These are phyloP conservation scores for Drosophila subquinaria DNA, from an alignment of 2,888 invertebrate genomes.

Conservation along the genomic window DNA sequence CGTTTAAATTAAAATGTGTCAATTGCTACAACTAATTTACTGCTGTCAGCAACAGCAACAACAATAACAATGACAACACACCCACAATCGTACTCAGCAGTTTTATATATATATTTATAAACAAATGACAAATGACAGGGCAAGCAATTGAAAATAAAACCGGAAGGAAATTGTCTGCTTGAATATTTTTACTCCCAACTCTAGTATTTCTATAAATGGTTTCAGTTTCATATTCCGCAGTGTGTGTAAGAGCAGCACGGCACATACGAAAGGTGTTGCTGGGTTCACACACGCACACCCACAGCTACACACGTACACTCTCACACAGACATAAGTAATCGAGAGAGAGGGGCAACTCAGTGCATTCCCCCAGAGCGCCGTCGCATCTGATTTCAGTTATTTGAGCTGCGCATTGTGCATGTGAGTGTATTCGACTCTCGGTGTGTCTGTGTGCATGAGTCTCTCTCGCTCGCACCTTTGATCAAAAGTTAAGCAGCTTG, in stretches of 20 bases:
- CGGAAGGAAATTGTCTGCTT: constrained; percentile 79
- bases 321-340: constrained; percentile 22
- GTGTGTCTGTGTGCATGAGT: constrained; percentile 10
- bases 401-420: constrained; percentile 54
- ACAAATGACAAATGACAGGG: constrained; percentile 72
- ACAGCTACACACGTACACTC: constrained; percentile 7
- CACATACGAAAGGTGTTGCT: constrained; percentile 51
- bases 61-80: constrained; percentile 28
- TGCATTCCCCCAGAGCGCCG: constrained; percentile 59
- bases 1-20: constrained; percentile 74
- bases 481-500: constrained; percentile 73
- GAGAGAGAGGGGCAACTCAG: constrained; percentile 39
- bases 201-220: constrained; percentile 72
- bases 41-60: constrained; percentile 56
- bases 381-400: constrained; percentile 77
- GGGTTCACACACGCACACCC: constrained; percentile 24
- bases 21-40: constrained; percentile 74
- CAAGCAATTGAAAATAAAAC: constrained; percentile 73
- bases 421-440: constrained; percentile 8
- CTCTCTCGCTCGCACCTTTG: constrained; percentile 46
- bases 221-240: constrained; percentile 61
- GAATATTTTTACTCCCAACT: constrained; percentile 52
- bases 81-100: constrained; percentile 10
- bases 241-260: constrained; percentile 47
- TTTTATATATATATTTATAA: constrained; percentile 75